These are phyloP conservation scores for Brienomyrus longianalis DNA, from an alignment of 2,113 vertebrate species.

Conservation along the genomic window DNA sequence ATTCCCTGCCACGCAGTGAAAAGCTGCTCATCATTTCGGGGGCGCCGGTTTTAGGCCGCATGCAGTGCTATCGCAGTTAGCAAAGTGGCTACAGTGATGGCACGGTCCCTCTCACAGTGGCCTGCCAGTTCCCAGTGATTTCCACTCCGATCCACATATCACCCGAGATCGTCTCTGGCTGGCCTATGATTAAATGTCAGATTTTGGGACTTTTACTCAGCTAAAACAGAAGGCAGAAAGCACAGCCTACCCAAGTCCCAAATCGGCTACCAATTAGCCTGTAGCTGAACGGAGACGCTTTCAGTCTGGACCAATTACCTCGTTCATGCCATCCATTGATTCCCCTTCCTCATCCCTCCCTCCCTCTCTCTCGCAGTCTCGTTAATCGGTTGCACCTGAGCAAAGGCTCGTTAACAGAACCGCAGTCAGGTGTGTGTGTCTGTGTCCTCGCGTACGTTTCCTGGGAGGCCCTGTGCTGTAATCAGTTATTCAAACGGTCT, in stretches of 20 bases:
- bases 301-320: constrained; percentile 10
- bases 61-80: neutral
- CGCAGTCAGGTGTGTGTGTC: neutral
- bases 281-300: neutral
- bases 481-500: constrained; percentile 12
- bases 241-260: neutral
- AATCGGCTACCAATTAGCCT: constrained; percentile 10
- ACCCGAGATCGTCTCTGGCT: neutral
- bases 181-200: neutral
- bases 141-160: neutral
- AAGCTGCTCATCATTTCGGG: neutral
- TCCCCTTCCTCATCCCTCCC: neutral
- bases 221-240: neutral
- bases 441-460: neutral
- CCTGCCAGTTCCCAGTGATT: neutral
- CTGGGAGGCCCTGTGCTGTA: neutral
- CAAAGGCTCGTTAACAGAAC: neutral
- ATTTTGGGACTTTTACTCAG: neutral
- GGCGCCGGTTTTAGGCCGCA: neutral
- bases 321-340: neutral
- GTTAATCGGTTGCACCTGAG: constrained; percentile 12
- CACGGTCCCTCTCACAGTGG: neutral
- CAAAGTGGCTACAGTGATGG: neutral
- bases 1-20: neutral
- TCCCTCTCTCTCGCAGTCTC: neutral